Conservation (phyloP, 2,113 vertebrate species). For the Tupaia chinensis region DNA sequence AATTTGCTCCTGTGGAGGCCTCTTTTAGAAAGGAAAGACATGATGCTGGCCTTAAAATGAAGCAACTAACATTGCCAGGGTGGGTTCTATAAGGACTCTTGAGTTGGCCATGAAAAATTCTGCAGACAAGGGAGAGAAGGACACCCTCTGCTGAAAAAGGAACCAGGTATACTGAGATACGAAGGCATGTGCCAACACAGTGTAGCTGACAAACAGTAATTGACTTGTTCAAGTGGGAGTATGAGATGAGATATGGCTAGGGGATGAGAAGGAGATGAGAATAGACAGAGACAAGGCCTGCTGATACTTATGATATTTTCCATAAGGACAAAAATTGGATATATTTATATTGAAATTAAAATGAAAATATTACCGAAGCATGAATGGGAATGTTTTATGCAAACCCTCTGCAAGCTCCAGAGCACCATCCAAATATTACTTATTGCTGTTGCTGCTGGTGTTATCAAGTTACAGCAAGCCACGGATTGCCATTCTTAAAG, state of each 20-base stretch:
- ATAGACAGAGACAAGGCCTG: background rate
- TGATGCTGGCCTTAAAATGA: background rate
- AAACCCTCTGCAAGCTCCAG: background rate
- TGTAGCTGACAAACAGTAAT: background rate
- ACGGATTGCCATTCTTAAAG: slow-evolving; percentile 7
- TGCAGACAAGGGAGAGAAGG: background rate
- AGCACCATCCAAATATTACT: background rate
- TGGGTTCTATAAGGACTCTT: background rate
- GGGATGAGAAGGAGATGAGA: background rate
- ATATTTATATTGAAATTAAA: background rate
- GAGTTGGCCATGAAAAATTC: background rate
- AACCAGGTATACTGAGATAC: fast-evolving
- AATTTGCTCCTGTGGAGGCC: background rate
- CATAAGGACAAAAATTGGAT: background rate
- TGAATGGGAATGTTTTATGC: background rate
- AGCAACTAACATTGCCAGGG: background rate
- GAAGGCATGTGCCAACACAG: fast-evolving
- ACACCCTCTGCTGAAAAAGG: background rate
- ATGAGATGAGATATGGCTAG: background rate
- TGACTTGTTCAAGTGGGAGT: background rate
- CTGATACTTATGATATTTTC: background rate
- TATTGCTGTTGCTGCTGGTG: background rate
- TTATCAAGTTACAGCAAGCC: background rate
- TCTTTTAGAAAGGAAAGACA: background rate
- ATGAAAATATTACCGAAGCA: background rate